Evolutionary conservation across 2,797 vertebrate species (phyloP).

Genomic region (Sciurus carolinensis): DNA sequence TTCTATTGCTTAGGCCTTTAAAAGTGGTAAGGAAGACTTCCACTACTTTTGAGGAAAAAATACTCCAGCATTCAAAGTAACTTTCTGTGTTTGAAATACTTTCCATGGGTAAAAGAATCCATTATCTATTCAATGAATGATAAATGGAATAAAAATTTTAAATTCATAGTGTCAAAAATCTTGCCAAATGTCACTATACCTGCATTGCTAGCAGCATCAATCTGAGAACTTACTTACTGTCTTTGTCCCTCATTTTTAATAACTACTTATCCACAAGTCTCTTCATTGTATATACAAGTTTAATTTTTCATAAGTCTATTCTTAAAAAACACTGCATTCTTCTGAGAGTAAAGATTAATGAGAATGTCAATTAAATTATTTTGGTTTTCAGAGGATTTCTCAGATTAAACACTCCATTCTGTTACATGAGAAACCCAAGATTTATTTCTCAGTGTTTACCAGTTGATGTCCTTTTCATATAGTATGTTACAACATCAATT

Average conservation of each 20-base stretch:
- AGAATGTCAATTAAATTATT: conserved; percentile 30
- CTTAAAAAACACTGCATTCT: conserved; percentile 13
- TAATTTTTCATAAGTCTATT: conserved; percentile 45
- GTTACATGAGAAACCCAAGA: not conserved
- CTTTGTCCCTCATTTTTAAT: conserved; percentile 47
- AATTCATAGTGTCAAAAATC: conserved; percentile 17
- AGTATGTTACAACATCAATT: not conserved
- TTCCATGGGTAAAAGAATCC: not conserved
- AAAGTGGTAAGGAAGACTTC: not conserved
- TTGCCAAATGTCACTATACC: not conserved
- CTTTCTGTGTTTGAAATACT: not conserved
- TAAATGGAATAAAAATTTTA: conserved; percentile 40
- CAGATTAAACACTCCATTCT: not conserved
- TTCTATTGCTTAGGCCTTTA: not conserved
- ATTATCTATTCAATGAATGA: not conserved
- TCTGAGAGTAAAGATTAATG: conserved; percentile 43
- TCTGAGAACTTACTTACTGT: not conserved
- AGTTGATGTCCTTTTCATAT: conserved; percentile 3
- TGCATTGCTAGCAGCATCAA: not conserved
- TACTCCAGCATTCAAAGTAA: not conserved
- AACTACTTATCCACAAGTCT: not conserved
- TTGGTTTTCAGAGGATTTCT: conserved; percentile 48
- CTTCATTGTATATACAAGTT: not conserved
- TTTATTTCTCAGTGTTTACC: conserved; percentile 43
- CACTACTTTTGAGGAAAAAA: not conserved